Base-by-base conservation (phyloP, 2,113 vertebrate genomes). In the Heterochromis multidens region DNA sequence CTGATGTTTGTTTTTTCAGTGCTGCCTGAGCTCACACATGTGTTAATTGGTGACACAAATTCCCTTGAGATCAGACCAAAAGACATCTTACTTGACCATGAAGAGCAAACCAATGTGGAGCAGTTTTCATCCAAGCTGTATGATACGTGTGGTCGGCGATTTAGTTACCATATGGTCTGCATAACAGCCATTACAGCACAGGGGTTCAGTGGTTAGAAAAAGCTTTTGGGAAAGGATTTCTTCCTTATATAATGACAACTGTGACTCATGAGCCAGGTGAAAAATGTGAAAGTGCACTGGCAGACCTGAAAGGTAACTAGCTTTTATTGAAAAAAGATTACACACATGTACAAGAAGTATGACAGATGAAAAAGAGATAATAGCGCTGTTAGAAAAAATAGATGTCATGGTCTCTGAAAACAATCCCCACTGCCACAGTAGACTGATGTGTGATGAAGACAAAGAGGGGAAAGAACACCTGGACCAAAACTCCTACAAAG, bases 81-180 rank as follows among this genome's bases (percentile, higher is more conserved):
- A 2, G 17, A 59, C 58, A 59, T 59, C 29, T 59, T 59, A 0
- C 7, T 59, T 59, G 58, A 59, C 1, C 58, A 59, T 29, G 58
- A 59, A 0, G 13, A 0, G 0, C 13, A 59, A 4, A 59, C 25
- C 16, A 59, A 59, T 29, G 58, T 1, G 25, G 25, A 59, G 29
- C 58, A 0, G 0, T 29, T 59, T 58, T 58, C 57, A 0, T 0
- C 57, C 1, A 59, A 59, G 0, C 57, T 59, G 0, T 59, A 59
- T 59, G 29, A 59, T 59, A 13, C 29, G 58, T 59, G 25, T 59
- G 25, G 57, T 27, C 57, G 0, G 0, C 57, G 25, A n/a, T n/a
- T n/a, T n/a, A n/a, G n/a, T n/a, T 67, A 1, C 35, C n/a, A 67
- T 43, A 43, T 67, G 63, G 35, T 16, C n/a, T 43, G 63, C 63